Conservation (phyloP, 2,113 vertebrate genomes). For the Promerops cafer region DNA sequence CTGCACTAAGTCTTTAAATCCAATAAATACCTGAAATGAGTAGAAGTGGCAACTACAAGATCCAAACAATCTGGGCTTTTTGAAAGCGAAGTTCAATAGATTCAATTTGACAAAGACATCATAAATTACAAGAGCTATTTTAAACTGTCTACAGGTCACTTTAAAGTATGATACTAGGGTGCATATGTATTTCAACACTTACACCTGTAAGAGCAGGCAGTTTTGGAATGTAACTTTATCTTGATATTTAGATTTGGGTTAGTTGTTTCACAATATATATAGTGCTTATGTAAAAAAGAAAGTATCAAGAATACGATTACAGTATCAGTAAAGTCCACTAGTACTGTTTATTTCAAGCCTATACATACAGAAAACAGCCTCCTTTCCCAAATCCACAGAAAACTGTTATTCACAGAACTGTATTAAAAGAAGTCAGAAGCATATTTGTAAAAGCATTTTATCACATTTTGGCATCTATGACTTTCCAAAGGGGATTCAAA, state of each 20-base stretch:
- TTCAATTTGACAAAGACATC: background rate
- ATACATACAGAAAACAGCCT: background rate
- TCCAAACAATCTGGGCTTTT: background rate
- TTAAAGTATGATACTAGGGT: background rate
- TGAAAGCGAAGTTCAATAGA: background rate
- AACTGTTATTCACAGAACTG: background rate
- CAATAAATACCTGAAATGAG: background rate
- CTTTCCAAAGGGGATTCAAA: background rate
- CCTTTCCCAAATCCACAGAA: background rate
- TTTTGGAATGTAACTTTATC: background rate
- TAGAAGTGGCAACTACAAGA: background rate
- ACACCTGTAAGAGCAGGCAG: background rate
- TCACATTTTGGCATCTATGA: background rate
- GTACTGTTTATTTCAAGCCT: background rate
- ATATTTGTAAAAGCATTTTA: background rate
- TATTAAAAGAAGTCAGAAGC: background rate
- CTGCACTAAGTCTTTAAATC: background rate
- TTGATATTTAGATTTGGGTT: background rate
- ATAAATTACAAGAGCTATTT: background rate
- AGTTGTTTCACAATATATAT: background rate
- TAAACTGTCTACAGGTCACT: background rate
- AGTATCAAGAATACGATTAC: background rate
- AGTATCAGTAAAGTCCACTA: background rate
- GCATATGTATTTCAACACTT: background rate
- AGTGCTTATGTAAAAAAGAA: background rate